Conservation (phyloP, 1,140 invertebrate genomes). For the Euura lappo region DNA sequence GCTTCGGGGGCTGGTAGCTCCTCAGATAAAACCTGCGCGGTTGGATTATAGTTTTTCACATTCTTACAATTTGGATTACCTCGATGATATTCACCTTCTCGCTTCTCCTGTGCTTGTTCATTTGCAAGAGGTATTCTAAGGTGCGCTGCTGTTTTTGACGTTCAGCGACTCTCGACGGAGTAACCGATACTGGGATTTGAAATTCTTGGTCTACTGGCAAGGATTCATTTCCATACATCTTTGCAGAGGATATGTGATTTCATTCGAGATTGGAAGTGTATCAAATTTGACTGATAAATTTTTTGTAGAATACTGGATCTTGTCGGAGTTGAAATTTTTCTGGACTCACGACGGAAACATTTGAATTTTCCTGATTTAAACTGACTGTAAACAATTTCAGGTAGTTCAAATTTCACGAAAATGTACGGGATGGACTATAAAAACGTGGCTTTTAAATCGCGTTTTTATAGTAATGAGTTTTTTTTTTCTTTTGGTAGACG, state of each 20-base stretch:
- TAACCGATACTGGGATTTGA: neutral
- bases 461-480: too few relatives aligned
- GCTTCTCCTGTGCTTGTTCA: neutral
- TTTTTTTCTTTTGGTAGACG: neutral
- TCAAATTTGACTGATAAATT: neutral
- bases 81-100: neutral
- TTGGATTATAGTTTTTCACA: neutral
- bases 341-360: neutral
- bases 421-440: neutral
- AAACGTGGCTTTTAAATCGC: neutral
- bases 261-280: neutral
- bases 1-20: neutral
- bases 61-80: neutral
- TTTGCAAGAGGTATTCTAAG: neutral
- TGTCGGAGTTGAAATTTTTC: neutral
- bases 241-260: neutral
- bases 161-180: neutral
- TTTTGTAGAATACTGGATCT: neutral
- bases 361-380: neutral
- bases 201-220: neutral
- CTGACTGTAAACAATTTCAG: neutral
- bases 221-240: neutral
- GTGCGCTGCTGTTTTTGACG: slow-evolving; percentile 1
- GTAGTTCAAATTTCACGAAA: neutral
- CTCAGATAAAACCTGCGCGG: neutral